phyloP scores from a whole-genome alignment of 2,888 invertebrate species.

The Lasioglossum vierecki region DNA sequence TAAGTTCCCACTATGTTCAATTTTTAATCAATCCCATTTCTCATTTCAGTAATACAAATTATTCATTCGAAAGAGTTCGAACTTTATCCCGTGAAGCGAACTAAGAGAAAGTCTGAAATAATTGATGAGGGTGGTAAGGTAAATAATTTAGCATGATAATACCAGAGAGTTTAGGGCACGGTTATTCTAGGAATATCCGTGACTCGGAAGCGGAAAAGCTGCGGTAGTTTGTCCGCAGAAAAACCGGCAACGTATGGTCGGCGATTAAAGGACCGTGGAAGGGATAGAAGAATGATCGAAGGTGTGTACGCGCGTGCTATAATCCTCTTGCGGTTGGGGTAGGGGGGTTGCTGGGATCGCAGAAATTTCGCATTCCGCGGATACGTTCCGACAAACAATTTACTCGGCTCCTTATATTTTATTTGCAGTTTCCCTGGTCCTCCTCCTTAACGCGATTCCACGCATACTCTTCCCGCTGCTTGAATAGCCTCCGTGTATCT shows the following conservation, averaged over 20 bases:
- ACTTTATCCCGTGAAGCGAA: neutral
- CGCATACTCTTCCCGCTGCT: slow-evolving; percentile 32
- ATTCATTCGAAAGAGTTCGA: neutral
- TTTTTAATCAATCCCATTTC: neutral
- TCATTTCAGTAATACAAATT: neutral
- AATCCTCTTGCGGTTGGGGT: slow-evolving; percentile 38
- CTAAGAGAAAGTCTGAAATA: neutral
- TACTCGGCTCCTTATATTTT: slow-evolving; percentile 54
- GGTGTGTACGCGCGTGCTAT: slow-evolving; percentile 39
- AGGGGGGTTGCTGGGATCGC: slow-evolving; percentile 25
- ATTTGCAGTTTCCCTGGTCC: slow-evolving; percentile 58
- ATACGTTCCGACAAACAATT: slow-evolving; percentile 59
- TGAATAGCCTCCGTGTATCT: slow-evolving; percentile 23
- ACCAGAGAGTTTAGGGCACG: neutral
- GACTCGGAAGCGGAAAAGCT: slow-evolving; percentile 22
- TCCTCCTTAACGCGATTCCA: slow-evolving; percentile 60
- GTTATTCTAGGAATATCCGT: slow-evolving; percentile 13
- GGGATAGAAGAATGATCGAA: slow-evolving; percentile 56
- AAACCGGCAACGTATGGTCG: slow-evolving; percentile 53
- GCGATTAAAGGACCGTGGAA: slow-evolving; percentile 62
- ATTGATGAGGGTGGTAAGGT: neutral
- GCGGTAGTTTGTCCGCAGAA: slow-evolving; percentile 38
- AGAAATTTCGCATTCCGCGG: slow-evolving; percentile 55
- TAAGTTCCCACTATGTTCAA: neutral
- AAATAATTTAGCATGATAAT: neutral